Percentiles rank a stretch among this genome's conserved stretches.
phyloP scores from a whole-genome alignment of 1,140 invertebrate species.

The Euborellia annulipes region DNA sequence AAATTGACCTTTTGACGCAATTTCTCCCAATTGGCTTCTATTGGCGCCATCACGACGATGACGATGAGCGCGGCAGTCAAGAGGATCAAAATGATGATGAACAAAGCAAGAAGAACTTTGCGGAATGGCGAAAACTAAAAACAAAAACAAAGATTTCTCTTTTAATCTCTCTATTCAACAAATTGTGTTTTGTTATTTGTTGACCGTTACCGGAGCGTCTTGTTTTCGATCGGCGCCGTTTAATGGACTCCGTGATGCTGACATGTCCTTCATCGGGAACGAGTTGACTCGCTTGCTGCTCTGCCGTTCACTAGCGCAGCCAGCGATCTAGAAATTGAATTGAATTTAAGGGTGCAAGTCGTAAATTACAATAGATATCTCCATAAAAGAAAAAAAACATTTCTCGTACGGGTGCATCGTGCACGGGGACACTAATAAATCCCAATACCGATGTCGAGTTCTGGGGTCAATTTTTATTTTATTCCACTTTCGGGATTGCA shows the following conservation, averaged over 20 bases:
- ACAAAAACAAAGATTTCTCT: constrained; percentile 18
- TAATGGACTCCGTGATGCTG: constrained; percentile 35
- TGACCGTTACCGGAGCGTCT: constrained; percentile 53
- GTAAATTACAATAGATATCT: constrained; percentile 1
- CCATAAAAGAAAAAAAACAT: constrained; percentile 11
- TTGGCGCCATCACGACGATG: constrained; percentile 57
- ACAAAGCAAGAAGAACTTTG: constrained; percentile 55
- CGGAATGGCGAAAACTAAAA: constrained; percentile 56
- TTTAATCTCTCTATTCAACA: constrained; percentile 7
- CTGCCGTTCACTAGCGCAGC: constrained; percentile 53
- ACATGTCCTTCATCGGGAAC: constrained; percentile 70
- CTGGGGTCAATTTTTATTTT: no score
- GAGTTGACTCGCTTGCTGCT: constrained; percentile 52
- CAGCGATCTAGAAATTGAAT: constrained; percentile 48
- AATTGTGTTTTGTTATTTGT: constrained; percentile 1
- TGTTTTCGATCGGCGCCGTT: constrained; percentile 43
- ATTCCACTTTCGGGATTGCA: no score
- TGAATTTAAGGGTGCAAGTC: not conserved
- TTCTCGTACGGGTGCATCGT: not conserved
- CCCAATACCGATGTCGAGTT: no score
- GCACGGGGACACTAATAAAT: no score
- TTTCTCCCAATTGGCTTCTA: constrained; percentile 35
- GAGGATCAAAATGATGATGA: constrained; percentile 44
- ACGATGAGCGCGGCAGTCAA: constrained; percentile 50
- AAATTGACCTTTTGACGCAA: no score